These are phyloP conservation scores for Zaprionus vittiger DNA, from an alignment of 1,140 invertebrate species.

Conservation along the genomic window DNA sequence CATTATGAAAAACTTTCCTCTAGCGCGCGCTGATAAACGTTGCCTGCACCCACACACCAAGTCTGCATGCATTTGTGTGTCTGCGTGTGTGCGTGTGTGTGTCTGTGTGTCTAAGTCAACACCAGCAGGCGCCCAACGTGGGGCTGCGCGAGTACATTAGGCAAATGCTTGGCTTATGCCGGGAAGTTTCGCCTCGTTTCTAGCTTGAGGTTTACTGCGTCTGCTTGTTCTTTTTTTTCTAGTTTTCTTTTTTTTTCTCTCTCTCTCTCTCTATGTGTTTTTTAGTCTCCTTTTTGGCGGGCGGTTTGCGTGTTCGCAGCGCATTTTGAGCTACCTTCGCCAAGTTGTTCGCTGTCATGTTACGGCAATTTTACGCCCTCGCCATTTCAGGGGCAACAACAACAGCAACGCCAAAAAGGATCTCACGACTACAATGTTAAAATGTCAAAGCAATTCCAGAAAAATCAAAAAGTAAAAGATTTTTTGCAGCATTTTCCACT, in stretches of 20 bases:
- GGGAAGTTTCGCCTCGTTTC: conserved; percentile 22
- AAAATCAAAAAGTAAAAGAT: background rate
- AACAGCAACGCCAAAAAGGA: conserved; percentile 16
- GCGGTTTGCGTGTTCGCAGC: conserved; percentile 66
- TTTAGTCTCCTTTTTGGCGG: conserved; percentile 3
- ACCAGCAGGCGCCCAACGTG: conserved; percentile 57
- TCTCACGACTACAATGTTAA: conserved; percentile 49
- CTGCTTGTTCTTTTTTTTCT: background rate
- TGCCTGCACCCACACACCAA: background rate
- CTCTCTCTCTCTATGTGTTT: background rate
- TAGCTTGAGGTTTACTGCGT: conserved; percentile 19
- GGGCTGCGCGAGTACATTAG: conserved; percentile 67
- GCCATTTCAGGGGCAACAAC: conserved; percentile 68
- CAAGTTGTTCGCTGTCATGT: conserved; percentile 81
- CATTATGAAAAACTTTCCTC: conserved; percentile 73
- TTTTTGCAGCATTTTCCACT: conserved; percentile 11
- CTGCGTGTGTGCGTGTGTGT: conserved; percentile 23
- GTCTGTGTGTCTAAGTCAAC: conserved; percentile 62
- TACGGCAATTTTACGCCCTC: conserved; percentile 82
- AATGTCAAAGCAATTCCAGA: conserved; percentile 56
- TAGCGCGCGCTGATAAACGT: conserved; percentile 60
- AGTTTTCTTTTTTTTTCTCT: background rate
- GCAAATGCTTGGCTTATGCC: conserved; percentile 57
- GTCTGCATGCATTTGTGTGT: background rate
- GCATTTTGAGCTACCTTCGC: conserved; percentile 79